Evolutionary conservation across 2,888 invertebrate genomes (phyloP).

Genomic region (Spisula subtruncata): DNA sequence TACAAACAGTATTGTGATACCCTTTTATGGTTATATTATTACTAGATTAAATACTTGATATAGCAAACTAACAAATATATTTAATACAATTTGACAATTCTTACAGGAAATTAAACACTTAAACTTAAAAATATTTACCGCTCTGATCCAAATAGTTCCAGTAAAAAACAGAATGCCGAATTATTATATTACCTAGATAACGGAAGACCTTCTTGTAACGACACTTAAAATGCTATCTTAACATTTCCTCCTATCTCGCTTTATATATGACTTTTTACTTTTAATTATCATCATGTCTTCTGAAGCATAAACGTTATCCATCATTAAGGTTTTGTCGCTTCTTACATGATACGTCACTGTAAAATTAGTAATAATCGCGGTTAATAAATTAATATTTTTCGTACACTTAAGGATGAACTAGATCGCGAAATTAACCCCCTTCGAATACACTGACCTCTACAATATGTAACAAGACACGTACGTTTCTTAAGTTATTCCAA

Average conservation of each 20-base stretch:
- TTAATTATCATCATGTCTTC: not conserved
- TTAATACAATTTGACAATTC: not conserved
- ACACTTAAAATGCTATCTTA: not conserved
- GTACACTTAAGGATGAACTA: too few relatives aligned
- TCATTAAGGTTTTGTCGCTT: conserved; percentile 6
- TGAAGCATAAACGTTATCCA: conserved; percentile 6
- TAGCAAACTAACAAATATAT: not conserved
- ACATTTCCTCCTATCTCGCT: not conserved
- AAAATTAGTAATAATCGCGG: too few relatives aligned
- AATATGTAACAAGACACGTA: too few relatives aligned
- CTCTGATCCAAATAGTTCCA: not conserved
- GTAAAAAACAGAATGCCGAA: not conserved
- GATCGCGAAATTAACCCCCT: too few relatives aligned
- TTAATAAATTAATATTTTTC: too few relatives aligned
- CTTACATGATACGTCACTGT: not conserved
- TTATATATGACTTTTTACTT: not conserved
- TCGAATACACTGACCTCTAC: too few relatives aligned
- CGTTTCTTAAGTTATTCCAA: too few relatives aligned
- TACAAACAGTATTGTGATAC: too few relatives aligned
- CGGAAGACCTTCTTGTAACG: not conserved
- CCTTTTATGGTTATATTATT: too few relatives aligned
- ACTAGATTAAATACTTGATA: too few relatives aligned
- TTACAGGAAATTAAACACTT: not conserved
- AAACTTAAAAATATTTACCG: not conserved
- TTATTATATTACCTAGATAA: not conserved